phyloP scores from a whole-genome alignment of 2,797 vertebrate species.

The Gobionotothen gibberifrons region DNA sequence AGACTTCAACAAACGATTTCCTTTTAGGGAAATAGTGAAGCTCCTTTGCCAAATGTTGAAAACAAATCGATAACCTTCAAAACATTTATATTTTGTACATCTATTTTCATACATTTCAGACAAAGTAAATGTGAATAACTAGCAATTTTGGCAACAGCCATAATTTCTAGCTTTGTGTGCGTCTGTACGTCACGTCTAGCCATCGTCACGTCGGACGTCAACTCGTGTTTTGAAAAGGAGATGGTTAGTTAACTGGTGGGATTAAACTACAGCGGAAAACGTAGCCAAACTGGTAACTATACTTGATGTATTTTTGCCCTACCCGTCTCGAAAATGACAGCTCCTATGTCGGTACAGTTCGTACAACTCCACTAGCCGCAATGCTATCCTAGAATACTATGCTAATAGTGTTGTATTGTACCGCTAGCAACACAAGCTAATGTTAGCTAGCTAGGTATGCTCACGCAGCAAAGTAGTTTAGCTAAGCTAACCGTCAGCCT shows the following conservation, averaged over 20 bases:
- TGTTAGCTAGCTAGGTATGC: slow-evolving; percentile 56
- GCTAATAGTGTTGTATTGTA: slow-evolving; percentile 1
- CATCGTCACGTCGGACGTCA: slow-evolving; percentile 66
- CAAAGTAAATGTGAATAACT: too few species aligned
- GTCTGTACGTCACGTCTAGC: slow-evolving; percentile 54
- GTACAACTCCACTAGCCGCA: neutral
- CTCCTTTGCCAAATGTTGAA: neutral
- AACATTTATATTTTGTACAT: neutral
- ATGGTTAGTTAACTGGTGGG: slow-evolving; percentile 64
- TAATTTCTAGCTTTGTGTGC: slow-evolving; percentile 1
- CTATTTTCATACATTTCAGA: neutral
- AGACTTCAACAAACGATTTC: slow-evolving; percentile 24
- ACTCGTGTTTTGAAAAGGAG: slow-evolving; percentile 77
- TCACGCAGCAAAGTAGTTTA: slow-evolving; percentile 43
- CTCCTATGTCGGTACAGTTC: neutral
- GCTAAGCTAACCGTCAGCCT: slow-evolving; percentile 34
- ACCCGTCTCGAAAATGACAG: neutral
- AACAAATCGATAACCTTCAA: neutral
- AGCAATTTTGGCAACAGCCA: neutral
- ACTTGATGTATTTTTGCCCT: neutral
- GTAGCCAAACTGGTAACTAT: slow-evolving; percentile 47
- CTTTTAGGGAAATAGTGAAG: slow-evolving; percentile 30
- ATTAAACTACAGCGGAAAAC: slow-evolving; percentile 62
- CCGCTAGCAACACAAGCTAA: slow-evolving; percentile 57
- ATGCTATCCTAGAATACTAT: neutral